Conservation (phyloP, 2,113 vertebrate genomes). For the Ailuropoda melanoleuca region DNA sequence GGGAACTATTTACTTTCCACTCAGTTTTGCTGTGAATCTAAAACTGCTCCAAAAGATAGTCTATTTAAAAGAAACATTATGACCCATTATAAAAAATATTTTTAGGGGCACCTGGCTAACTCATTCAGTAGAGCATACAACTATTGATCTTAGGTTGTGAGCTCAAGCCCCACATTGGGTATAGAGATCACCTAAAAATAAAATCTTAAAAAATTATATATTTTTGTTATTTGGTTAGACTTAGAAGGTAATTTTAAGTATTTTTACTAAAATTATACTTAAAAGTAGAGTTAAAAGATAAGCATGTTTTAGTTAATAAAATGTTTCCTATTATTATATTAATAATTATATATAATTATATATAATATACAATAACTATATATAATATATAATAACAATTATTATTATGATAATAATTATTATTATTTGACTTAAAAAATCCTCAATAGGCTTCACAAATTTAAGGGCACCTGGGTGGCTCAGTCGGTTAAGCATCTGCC, state of each 20-base stretch:
- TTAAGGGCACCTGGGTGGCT: too few species aligned
- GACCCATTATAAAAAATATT: not conserved
- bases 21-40: not conserved
- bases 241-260: not conserved
- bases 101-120: not conserved
- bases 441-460: not conserved
- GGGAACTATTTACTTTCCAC: not conserved
- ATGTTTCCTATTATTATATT: not conserved
- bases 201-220: not conserved
- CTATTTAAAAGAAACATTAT: not conserved
- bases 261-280: not conserved
- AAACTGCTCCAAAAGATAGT: not conserved
- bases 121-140: not conserved
- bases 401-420: not conserved
- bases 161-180: not conserved
- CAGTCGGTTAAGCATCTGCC: too few species aligned
- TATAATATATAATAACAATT: not conserved
- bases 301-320: not conserved
- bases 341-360: not conserved
- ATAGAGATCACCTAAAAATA: not conserved
- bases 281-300: not conserved
- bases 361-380: too few species aligned
- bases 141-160: not conserved
- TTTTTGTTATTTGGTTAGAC: not conserved
- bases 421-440: conserved; percentile 8